Base-by-base conservation (phyloP, 2,888 invertebrate species). In the Willowsia nigromaculata region DNA sequence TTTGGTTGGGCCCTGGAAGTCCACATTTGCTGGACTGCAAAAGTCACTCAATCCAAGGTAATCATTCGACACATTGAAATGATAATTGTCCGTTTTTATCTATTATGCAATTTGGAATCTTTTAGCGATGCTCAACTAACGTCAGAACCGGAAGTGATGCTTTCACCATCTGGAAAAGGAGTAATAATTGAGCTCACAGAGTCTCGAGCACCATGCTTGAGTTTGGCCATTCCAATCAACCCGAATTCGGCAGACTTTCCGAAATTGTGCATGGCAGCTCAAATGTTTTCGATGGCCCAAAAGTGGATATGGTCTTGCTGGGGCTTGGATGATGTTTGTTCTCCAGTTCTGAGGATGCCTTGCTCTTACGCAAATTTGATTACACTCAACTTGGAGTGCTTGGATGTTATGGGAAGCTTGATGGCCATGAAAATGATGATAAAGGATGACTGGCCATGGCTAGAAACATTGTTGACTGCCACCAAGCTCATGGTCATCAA, bases 401-500 rank as follows among this genome's bases (percentile, higher is more conserved):
- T 86, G 25, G 92, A 92, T 81, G 86, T 92, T 15, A 91, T 92
- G 80, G 92, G 92, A 71, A 89, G 91, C 40, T 76, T 92, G 25
- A 90, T 91, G 56, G 89, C 91, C 4, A 92, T 92, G 92, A 88
- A 91, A 56, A 84, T 87, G 81, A 90, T 92, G 85, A 91, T 92
- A 18, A 85, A 71, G 91, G 90, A 85, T 18, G 91, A 92, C 65
- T 92, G 92, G 92, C 89, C 84, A 15, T 92, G 92, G 92, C 62
- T 92, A 6, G 88, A 91, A 6, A 78, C 91, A 2, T 27, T 92
- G 0, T 85, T 92, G 11, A 91, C 84, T 59, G 92, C 92, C 1
- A 92, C 92, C 0, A 92, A 92, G 74, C 85, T 92, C 13, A 92
- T 92, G 92, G 92, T 92, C 25, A 91, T 92, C 11, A 92, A 92